Evolutionary conservation across 2,888 invertebrate genomes (phyloP).

Genomic region (Graphium colonna): DNA sequence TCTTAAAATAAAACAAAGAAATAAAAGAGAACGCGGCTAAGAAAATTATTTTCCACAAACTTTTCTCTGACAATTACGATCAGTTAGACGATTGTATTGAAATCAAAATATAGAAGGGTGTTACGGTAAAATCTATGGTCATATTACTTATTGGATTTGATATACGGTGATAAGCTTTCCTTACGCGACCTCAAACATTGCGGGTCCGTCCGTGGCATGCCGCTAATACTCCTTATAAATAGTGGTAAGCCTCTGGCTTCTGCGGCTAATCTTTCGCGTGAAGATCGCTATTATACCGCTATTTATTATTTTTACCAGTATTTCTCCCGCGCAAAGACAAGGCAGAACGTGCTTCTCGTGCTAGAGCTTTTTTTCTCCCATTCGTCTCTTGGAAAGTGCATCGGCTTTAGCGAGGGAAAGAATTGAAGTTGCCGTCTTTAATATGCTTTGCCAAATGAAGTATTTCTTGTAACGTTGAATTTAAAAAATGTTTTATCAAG

Average conservation of each 20-base stretch:
- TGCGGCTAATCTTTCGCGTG: constrained; percentile 78
- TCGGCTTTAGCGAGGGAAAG: constrained; percentile 40
- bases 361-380: constrained; percentile 47
- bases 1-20: too few relatives aligned
- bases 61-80: too few relatives aligned
- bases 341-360: constrained; percentile 61
- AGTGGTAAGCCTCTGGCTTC: constrained; percentile 75
- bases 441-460: constrained; percentile 55
- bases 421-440: constrained; percentile 63
- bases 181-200: constrained; percentile 27
- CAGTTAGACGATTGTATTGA: neutral
- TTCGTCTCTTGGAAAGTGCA: constrained; percentile 46
- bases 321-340: constrained; percentile 69
- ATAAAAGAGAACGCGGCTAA: too few relatives aligned
- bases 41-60: too few relatives aligned
- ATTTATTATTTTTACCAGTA: constrained; percentile 73
- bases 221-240: constrained; percentile 76
- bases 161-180: constrained; percentile 20
- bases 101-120: neutral
- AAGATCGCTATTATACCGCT: constrained; percentile 75
- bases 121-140: neutral
- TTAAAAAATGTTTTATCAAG: constrained; percentile 57
- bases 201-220: constrained; percentile 53
- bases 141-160: neutral
- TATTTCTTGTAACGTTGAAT: constrained; percentile 65